A percentile compares a stretch with the other conserved stretches of the same genome.
Evolutionary conservation across 2,888 invertebrate species (phyloP).

Genomic region (Brachynemurus nebulosus): DNA sequence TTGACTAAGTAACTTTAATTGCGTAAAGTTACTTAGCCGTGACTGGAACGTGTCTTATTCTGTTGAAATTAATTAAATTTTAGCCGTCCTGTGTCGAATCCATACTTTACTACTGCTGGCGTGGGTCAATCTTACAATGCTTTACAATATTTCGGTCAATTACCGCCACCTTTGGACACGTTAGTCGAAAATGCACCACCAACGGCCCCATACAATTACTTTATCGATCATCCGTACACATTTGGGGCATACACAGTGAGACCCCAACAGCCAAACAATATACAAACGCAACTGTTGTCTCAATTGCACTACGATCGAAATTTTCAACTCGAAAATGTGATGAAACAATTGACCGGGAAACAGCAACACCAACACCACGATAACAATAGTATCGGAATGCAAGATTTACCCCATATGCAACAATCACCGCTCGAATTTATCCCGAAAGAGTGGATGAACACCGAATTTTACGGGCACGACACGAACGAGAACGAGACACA

Average conservation of each 20-base stretch:
- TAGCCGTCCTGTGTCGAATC: conserved; percentile 29
- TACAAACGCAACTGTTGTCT: too few relatives aligned
- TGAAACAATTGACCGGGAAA: not conserved
- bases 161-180: not conserved
- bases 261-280: not conserved
- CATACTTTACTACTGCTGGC: conserved; percentile 22
- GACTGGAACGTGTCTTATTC: not conserved
- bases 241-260: not conserved
- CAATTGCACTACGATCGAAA: too few relatives aligned
- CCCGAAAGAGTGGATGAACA: conserved; percentile 1
- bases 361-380: not conserved
- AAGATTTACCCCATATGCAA: not conserved
- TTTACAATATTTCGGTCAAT: conserved; percentile 1
- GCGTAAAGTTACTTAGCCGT: too few relatives aligned
- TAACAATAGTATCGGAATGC: not conserved
- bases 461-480: not conserved
- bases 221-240: not conserved
- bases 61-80: conserved; percentile 16
- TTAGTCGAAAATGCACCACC: not conserved
- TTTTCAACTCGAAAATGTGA: too few relatives aligned
- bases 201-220: not conserved
- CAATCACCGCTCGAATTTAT: not conserved
- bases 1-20: too few relatives aligned
- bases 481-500: not conserved
- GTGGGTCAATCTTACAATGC: conserved; percentile 5